Percentiles rank a stretch among this genome's conserved stretches.
Evolutionary conservation across 2,797 vertebrate genomes (phyloP).

Genomic region (Decapterus maruadsi): DNA sequence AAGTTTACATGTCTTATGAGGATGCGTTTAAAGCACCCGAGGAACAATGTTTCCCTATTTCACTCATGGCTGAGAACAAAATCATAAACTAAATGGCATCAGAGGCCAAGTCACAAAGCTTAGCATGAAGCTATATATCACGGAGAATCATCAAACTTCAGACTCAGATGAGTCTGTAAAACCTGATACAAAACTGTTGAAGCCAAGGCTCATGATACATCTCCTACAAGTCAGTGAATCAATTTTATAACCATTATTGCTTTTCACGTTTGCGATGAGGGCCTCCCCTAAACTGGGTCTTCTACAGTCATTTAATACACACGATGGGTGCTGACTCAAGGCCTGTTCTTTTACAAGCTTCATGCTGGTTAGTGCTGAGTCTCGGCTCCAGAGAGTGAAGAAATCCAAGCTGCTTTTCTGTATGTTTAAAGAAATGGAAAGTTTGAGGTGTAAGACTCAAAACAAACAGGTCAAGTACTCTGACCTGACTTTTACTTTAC

Average conservation of each 20-base stretch:
- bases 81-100: constrained; percentile 5
- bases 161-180: constrained; percentile 49
- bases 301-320: constrained; percentile 46
- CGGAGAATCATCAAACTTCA: constrained; percentile 37
- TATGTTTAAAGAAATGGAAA: constrained; percentile 70
- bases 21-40: constrained; percentile 6
- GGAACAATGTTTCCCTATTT: constrained; percentile 5
- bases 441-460: constrained; percentile 64
- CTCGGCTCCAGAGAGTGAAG: constrained; percentile 26
- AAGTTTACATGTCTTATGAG: neutral
- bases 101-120: constrained; percentile 1
- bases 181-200: constrained; percentile 40
- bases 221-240: constrained; percentile 37
- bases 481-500: constrained; percentile 76
- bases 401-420: constrained; percentile 65
- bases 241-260: constrained; percentile 45
- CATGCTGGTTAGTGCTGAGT: constrained; percentile 26
- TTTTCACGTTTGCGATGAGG: constrained; percentile 49
- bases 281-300: constrained; percentile 28
- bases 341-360: constrained; percentile 62
- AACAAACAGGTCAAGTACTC: constrained; percentile 77
- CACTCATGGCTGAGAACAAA: constrained; percentile 24
- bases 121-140: constrained; percentile 27
- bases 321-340: constrained; percentile 53
- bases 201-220: constrained; percentile 34